Evolutionary conservation across 1,140 invertebrate genomes (phyloP), one percentile per base, ranked within the genome.

Genomic region (Frieseomelitta varia): DNA sequence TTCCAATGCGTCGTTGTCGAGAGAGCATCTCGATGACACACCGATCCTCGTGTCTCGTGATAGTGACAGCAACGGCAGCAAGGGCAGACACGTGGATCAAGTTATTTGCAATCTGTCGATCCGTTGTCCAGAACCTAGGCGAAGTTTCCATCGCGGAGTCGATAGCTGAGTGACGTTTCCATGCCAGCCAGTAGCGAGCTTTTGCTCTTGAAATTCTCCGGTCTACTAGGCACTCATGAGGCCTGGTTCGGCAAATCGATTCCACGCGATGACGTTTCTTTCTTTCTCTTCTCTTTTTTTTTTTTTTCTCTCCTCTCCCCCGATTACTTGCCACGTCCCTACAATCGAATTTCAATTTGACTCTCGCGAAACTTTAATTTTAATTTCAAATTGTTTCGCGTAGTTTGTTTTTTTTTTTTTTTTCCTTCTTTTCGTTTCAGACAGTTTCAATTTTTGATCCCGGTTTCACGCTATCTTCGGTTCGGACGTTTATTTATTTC

Each of bases 111-210:
- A 86, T 84, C 87, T 68, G 79, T 84, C 80, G 80, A 81, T 88
- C 83, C 77, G 63, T 67, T 61, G 61, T 63, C 69, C 76, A 68
- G 34, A 87, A 68, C 67, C 87, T 73, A 53, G 8, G 47, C 85
- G 68, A 87, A 85, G 47, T 85, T 90, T 83, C 89, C 77, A 63
- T 79, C 91, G 94, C 88, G 93, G 94, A 95, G 94, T 95, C 94
- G 89, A 93, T 95, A 94, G 93, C 91, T 94, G 94, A 95, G 92
- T 91, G 94, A 94, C 91, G 92, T 91, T 91, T 94, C 94, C 94
- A 94, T 95, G 94, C 93, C 92, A 94, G 92, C 92, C 90, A 93
- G 88, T 93, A 84, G 92, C 93, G 92, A 94, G 92, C 93, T 90
- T 93, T 87, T 93, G 91, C 93, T 94, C 91, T 92, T 92, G 85